Evolutionary conservation across 2,888 invertebrate genomes (phyloP), one percentile per base, ranked within the genome.

Genomic region (Luperina nickerlii): DNA sequence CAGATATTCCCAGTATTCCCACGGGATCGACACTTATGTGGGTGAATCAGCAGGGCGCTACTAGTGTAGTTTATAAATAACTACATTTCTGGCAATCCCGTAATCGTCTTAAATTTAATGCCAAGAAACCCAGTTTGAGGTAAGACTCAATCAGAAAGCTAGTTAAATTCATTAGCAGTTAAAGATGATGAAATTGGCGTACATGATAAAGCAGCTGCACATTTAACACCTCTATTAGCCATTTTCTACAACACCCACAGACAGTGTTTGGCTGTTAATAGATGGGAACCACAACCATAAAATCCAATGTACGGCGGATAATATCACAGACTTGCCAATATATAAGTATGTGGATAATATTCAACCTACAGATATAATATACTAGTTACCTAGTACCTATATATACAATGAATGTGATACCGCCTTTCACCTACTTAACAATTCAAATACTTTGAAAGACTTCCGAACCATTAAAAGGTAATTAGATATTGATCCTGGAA

Each of bases 401-500:
- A n/a, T n/a, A n/a, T n/a, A n/a, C n/a, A n/a, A 38, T 48, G 65
- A 45, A 32, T 13, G 65, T 72, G 66, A 73, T 60, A 78, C 74
- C 9, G 27, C 78, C 66, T 82, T 84, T 73, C 78, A 78, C 83
- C 48, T 69, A 76, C 54, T 72, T 63, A 63, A 62, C 83, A 73
- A 76, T 65, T 82, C 48, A 66, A 77, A 85, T 70, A 79, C 60
- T 76, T 79, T 79, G 72, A 83, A 87, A 83, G 76, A 68, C 74
- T 87, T 79, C 84, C 65, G 69, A 73, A 66, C 73, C 65, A 83
- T 80, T 75, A 75, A 75, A 87, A 60, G 32, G 66, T 79, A 83
- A 86, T 86, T 83, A 80, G 65, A 83, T 79, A 74, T 83, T 73
- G 85, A 83, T 81, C 70, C 48, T 76, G 48, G 32, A 74, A 54